Conservation (phyloP, 2,797 vertebrate species). For the Molossus alvarezi region DNA sequence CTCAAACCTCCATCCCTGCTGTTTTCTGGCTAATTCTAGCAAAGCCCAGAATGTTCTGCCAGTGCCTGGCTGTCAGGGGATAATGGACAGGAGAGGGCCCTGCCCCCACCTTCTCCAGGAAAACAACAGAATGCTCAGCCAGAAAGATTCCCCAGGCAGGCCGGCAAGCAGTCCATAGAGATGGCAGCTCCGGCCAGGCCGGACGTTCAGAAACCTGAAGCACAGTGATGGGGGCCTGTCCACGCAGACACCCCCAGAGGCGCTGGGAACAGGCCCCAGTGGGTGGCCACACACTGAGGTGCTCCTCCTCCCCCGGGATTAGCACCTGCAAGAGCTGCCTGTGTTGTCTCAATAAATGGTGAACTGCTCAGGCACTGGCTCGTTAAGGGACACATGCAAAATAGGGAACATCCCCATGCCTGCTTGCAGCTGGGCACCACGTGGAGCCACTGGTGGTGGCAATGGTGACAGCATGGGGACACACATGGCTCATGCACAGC, state of each 20-base stretch:
- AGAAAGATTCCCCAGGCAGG: background rate
- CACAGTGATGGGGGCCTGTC: background rate
- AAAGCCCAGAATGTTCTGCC: constrained; percentile 52
- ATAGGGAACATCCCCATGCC: accelerated
- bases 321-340: background rate
- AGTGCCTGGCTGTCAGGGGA: background rate
- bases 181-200: background rate
- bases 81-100: background rate
- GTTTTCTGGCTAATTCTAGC: constrained; percentile 47
- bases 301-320: background rate
- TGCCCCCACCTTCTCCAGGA: constrained; percentile 51
- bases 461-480: accelerated
- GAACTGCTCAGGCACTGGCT: accelerated
- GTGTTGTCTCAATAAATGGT: background rate
- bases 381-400: background rate
- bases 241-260: accelerated
- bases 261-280: background rate
- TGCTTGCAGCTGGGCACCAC: accelerated
- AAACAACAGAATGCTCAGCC: constrained; percentile 45
- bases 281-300: accelerated
- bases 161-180: background rate
- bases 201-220: accelerated
- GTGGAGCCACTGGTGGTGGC: accelerated
- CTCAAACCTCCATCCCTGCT: background rate
- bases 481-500: accelerated